Evolutionary conservation across 2,888 invertebrate species (phyloP), one percentile per base, ranked within the genome.

Genomic region (Saturnia japonica): DNA sequence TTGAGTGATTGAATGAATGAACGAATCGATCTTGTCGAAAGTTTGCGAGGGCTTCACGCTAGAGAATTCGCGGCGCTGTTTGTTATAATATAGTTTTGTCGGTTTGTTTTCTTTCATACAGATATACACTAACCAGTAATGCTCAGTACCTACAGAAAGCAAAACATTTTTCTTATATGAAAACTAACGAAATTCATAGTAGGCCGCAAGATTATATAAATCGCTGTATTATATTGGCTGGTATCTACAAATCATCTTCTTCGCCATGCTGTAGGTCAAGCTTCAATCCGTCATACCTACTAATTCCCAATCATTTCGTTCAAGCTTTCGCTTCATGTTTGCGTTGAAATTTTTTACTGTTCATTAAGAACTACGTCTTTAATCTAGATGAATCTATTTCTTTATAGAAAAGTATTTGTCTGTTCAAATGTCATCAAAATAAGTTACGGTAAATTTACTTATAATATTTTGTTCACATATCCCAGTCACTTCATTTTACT

Each of bases 11-110:
- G 64, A 64, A 64, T 19, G 34, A 64, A 64, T 19, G 16, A 62
- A 34, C 34, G 64, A 64, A 64, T 40, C 64, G 64, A 40, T 64
- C 40, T n/a, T 40, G 40, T 64, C 40, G 64, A 40, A 64, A 64
- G 64, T 40, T 64, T 19, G 64, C 40, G 19, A 64, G 19, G 19
- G n/a, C 64, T 40, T 64, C 40, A 64, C 40, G 64, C 40, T 64
- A 64, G 34, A n/a, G 19, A 64, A 64, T n/a, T 14, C 64, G 2
- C 64, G 14, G 40, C 62, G 4, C 64, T 40, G 8, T 57, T 64
- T 64, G 19, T 64, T 34, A n/a, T 64, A 40, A 40, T 64, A 40
- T 64, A 40, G 64, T 40, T 34, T 64, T 64, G n/a, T 1, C 40
- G 11, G 54, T 22, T 22, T 54, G 0, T 22, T 54, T 54, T 54